phyloP scores from a whole-genome alignment of 2,888 invertebrate species.

The Dicyrtomina minuta region DNA sequence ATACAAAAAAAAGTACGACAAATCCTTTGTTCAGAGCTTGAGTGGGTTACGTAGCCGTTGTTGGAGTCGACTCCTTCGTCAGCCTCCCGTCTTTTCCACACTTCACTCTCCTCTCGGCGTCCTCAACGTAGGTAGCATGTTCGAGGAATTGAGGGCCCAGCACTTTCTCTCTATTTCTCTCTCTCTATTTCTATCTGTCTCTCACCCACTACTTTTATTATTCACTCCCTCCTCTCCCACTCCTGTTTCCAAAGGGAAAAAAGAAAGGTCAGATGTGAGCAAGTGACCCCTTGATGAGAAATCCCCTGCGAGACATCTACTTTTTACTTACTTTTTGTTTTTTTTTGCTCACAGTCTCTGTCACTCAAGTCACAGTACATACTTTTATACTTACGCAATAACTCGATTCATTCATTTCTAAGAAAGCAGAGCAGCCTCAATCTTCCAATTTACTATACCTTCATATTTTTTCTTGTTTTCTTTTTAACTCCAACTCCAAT shows the following conservation, averaged over 20 bases:
- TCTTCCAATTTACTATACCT: no score
- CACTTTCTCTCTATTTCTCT: neutral
- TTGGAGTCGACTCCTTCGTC: constrained; percentile 21
- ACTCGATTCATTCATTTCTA: no score
- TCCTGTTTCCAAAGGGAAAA: neutral
- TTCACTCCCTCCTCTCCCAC: neutral
- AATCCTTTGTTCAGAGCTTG: constrained; percentile 24
- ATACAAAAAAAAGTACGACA: neutral
- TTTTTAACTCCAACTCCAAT: no score
- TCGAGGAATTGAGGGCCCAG: neutral
- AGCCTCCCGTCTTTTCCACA: no score
- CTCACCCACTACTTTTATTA: neutral
- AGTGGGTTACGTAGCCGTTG: constrained; percentile 19
- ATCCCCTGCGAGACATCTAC: constrained; percentile 25
- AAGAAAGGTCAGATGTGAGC: constrained; percentile 34
- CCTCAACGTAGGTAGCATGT: neutral
- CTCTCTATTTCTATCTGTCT: no score
- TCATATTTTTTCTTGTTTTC: no score
- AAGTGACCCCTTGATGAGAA: constrained; percentile 38
- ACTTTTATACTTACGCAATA: no score
- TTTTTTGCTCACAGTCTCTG: neutral
- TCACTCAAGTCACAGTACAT: no score
- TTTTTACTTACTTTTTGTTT: constrained; percentile 2
- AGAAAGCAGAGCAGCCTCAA: no score
- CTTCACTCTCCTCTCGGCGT: neutral